These are phyloP conservation scores for Stigmatopora argus DNA, from an alignment of 2,113 vertebrate species.

Conservation along the genomic window DNA sequence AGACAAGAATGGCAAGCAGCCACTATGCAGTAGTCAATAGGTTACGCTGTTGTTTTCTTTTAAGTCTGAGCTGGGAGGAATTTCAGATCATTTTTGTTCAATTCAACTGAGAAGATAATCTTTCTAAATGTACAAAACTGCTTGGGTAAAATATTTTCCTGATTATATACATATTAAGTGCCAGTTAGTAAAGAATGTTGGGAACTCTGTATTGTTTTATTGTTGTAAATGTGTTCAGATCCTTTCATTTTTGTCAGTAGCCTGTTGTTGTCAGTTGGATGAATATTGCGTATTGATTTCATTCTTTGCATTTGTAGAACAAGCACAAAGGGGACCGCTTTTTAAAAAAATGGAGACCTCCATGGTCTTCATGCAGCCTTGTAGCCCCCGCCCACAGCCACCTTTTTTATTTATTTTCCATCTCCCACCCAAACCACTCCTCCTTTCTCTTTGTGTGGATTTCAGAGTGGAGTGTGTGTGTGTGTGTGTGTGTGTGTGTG, in stretches of 20 bases:
- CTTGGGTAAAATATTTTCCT: conserved; percentile 1
- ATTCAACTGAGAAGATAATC: not conserved
- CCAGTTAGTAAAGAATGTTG: conserved; percentile 25
- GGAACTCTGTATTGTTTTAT: conserved; percentile 4
- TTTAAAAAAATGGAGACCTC: conserved; percentile 24
- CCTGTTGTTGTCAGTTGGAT: conserved; percentile 22
- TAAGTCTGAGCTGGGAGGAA: not conserved
- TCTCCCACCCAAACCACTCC: conserved; percentile 31
- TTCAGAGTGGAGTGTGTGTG: conserved; percentile 3
- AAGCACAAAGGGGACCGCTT: conserved; percentile 56
- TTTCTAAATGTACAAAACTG: not conserved
- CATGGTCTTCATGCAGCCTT: conserved; percentile 35
- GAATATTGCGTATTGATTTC: conserved; percentile 23
- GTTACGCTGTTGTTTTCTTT: conserved; percentile 12
- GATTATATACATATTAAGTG: conserved; percentile 17
- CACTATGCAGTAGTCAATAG: conserved; percentile 50
- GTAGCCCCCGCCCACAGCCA: conserved; percentile 33
- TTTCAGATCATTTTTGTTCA: conserved; percentile 2
- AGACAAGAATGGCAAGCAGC: conserved; percentile 68
- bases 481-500: not conserved
- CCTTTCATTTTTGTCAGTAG: not conserved
- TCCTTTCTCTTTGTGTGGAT: conserved; percentile 65
- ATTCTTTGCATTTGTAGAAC: conserved; percentile 28
- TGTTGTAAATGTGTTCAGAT: conserved; percentile 1
- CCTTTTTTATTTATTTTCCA: conserved; percentile 41